Base-by-base conservation (phyloP, 2,113 vertebrate genomes). In the Panthera tigris region DNA sequence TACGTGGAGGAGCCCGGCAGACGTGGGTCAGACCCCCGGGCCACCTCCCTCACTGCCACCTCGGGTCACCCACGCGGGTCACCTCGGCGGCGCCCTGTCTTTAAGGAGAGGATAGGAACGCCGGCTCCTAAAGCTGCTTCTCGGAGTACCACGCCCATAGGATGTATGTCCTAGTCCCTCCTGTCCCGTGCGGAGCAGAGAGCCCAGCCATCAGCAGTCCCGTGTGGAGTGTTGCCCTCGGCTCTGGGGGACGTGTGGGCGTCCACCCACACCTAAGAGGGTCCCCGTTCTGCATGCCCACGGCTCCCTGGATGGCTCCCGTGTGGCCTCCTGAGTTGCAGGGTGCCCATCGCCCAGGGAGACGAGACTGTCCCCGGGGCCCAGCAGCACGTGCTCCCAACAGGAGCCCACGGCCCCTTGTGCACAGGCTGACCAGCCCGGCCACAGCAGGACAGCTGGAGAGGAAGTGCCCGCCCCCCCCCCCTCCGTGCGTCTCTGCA, bases 341-440 rank as follows among this genome's bases (percentile, higher is more conserved):
- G 11, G 8, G 8, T 29, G 8, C 71, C 81, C 11, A 0, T 41
- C 4, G 0, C 36, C 50, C 4, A 11, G 31, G 0, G 41, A 4
- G n/a, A 2, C 0, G 2, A 68, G 66, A 25, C 85, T 80, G 55
- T 29, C 79, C 82, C 61, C 50, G 21, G 71, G 39, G 23, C 13
- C 79, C 1, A 19, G 79, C 10, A 18, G 4, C n/a, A 4, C 0
- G 0, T 41, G 71, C 61, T 79, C 57, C 21, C 4, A 21, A 23
- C 63, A 36, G 50, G 48, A 29, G 48, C 63, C 61, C 45, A 21
- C 21, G 7, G 27, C 68, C 52, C 25, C 25, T 3, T 13, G 69
- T 85, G 69, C 5, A 16, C 5, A 4, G 65, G 16, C 11, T 1
- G 33, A 52, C 41, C 36, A 36, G 69, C 48, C 61, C 12, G 4